Evolutionary conservation across 2,797 vertebrate species (phyloP).

Genomic region (Anguilla obscura): DNA sequence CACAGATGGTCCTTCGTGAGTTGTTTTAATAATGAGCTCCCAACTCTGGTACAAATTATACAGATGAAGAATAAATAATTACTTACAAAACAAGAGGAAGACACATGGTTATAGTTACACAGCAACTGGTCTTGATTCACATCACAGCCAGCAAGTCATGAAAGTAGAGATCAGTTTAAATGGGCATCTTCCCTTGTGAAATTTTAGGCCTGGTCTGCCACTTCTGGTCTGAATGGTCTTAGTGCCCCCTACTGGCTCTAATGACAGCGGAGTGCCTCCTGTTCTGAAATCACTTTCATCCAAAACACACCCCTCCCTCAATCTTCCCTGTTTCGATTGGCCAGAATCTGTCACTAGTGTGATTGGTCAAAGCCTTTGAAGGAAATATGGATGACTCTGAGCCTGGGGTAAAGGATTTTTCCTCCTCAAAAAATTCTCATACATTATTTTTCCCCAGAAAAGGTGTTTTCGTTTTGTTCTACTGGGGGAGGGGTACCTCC

Average conservation of each 20-base stretch:
- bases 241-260: neutral
- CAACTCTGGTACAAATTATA: neutral
- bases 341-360: too few species aligned
- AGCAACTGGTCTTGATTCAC: neutral
- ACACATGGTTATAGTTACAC: neutral
- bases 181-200: neutral
- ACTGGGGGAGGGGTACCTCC: too few species aligned
- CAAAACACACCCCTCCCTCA: neutral
- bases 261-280: neutral
- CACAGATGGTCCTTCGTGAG: neutral
- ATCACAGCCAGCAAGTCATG: neutral
- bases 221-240: neutral
- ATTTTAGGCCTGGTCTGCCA: neutral
- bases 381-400: too few species aligned
- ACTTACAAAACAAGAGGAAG: neutral
- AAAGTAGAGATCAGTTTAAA: neutral
- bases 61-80: constrained; percentile 1
- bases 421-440: too few species aligned
- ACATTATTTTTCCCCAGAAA: too few species aligned
- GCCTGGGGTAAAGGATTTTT: too few species aligned
- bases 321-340: neutral
- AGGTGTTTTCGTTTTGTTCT: too few species aligned
- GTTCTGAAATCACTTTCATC: neutral
- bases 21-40: constrained; percentile 3
- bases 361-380: too few species aligned